These are phyloP conservation scores for Diorhabda carinulata DNA, from an alignment of 1,140 invertebrate species.

Conservation along the genomic window DNA sequence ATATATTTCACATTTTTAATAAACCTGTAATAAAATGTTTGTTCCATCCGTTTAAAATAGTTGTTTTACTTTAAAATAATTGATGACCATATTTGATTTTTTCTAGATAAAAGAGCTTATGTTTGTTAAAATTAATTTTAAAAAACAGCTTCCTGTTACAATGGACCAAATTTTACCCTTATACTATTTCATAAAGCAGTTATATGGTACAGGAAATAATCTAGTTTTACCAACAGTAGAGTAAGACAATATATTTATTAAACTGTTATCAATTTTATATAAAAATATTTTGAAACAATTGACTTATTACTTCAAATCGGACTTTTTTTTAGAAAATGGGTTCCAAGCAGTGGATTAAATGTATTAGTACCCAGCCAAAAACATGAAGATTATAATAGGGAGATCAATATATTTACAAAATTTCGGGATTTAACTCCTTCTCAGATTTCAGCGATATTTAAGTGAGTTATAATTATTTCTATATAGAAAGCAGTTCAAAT, in stretches of 20 bases:
- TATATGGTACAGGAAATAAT: slow-evolving; percentile 32
- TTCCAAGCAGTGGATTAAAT: slow-evolving; percentile 36
- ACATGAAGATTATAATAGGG: slow-evolving; percentile 32
- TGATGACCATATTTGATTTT: not conserved
- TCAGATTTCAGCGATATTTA: slow-evolving; percentile 38
- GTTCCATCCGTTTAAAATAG: too few species aligned
- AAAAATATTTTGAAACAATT: too few species aligned
- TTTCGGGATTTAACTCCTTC: slow-evolving; percentile 38
- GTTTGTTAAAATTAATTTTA: slow-evolving; percentile 36
- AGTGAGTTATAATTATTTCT: slow-evolving; percentile 27
- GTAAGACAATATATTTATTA: slow-evolving; percentile 9
- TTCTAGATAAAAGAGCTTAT: slow-evolving; percentile 15
- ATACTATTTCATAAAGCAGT: slow-evolving; percentile 34
- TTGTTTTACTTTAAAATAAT: too few species aligned
- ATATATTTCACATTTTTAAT: too few species aligned
- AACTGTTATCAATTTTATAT: too few species aligned
- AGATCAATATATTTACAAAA: slow-evolving; percentile 40
- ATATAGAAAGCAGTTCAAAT: not conserved
- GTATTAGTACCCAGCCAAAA: slow-evolving; percentile 33
- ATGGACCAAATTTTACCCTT: slow-evolving; percentile 31
- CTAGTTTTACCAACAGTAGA: slow-evolving; percentile 25
- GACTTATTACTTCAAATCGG: too few species aligned
- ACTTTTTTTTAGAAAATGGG: slow-evolving; percentile 36
- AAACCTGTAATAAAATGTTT: too few species aligned
- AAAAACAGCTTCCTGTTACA: slow-evolving; percentile 32